Percentiles rank a stretch among this genome's conserved stretches.
These are phyloP conservation scores for Drosophila parabipectinata DNA, from an alignment of 1,140 invertebrate species.

Conservation along the genomic window DNA sequence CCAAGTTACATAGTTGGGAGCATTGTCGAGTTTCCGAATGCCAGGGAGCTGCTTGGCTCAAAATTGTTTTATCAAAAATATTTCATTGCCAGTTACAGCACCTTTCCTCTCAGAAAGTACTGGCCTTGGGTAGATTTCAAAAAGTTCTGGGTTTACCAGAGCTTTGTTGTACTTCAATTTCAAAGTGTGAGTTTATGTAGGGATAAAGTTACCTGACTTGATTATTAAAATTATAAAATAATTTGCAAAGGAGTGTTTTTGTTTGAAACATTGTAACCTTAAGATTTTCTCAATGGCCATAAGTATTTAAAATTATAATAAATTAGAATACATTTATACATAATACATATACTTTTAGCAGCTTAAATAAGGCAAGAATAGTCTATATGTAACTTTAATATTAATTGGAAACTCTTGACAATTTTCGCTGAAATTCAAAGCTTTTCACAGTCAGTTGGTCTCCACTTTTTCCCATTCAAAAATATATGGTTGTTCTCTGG, in stretches of 20 bases:
- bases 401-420: too few species aligned
- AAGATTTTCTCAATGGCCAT: too few species aligned
- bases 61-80: conserved; percentile 79
- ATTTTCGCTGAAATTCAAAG: not conserved
- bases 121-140: conserved; percentile 19
- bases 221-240: conserved; percentile 19
- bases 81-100: conserved; percentile 44
- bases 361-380: too few species aligned
- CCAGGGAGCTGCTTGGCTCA: conserved; percentile 33
- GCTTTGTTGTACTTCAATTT: conserved; percentile 56
- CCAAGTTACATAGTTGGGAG: conserved; percentile 66
- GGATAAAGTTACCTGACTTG: conserved; percentile 36
- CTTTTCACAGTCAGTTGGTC: not conserved
- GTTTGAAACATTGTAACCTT: not conserved
- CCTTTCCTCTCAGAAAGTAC: not conserved
- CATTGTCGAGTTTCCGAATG: conserved; percentile 43
- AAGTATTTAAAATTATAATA: too few species aligned
- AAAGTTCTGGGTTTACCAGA: conserved; percentile 60
- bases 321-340: too few species aligned
- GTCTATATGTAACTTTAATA: too few species aligned
- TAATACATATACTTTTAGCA: too few species aligned
- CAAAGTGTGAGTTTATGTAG: conserved; percentile 63
- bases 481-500: conserved; percentile 4
- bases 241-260: not conserved
- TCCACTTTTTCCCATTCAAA: not conserved